Base-by-base conservation (phyloP, 1,140 invertebrate species). In the Dysdera silvatica region DNA sequence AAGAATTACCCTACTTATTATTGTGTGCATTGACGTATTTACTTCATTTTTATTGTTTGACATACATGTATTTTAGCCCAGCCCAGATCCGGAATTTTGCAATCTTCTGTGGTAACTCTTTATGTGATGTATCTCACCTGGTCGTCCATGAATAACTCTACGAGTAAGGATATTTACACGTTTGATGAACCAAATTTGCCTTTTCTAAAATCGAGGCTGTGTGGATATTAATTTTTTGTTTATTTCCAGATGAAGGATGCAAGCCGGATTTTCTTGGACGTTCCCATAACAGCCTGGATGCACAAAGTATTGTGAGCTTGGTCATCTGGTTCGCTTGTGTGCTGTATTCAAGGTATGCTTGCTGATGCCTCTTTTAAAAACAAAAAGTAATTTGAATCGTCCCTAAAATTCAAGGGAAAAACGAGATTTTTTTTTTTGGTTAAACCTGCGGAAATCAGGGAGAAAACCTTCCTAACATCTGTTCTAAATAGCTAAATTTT, bases 61-160 rank as follows among this genome's bases (percentile, higher is more conserved):
- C 68, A 72, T 32, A 69, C 75, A 73, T 58, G 18, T 45, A 32
- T 43, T 20, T 70, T 60, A 71, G 79, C 82, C 66, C 82, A 89
- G 67, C 87, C 88, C 4, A 82, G 84, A 66, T 92, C 90, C 35
- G 92, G 92, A 43, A 78, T 95, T 23, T 79, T 95, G 35, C 75
- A 76, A 80, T 89, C 95, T 2, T 89, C 93, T 1, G 80, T 98
- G 26, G 91, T 99, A 28, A 85, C 89, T 7, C 75, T 97, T 0
- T 99, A 99, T 74, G 87, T 92, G 2, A 83, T 93, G 70, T 99
- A 95, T 76, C 80, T 99, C 45, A 99, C 96, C 35, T 99, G 97
- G 97, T 96, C 95, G 12, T 89, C 95, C 48, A 84, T 99, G 77
- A 87, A 89, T 58, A 98, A 95, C 75, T 67, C 67, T 40, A 47